phyloP scores from a whole-genome alignment of 2,888 invertebrate species.

The Odontocerum albicorne region DNA sequence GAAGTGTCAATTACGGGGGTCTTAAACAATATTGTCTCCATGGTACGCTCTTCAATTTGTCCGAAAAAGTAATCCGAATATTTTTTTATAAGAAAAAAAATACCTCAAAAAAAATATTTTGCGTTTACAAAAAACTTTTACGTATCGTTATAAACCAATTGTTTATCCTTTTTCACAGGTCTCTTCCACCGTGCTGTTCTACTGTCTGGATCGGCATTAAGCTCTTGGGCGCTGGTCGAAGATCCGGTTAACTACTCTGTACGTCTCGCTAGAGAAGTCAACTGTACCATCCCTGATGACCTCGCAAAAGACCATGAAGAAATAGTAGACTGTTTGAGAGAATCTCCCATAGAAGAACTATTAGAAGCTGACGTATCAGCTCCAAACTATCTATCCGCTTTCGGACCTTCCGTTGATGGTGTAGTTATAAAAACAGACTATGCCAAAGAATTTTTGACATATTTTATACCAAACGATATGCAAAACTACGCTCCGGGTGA shows the following conservation, averaged over 20 bases:
- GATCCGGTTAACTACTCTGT: slow-evolving; percentile 82
- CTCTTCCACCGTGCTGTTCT: slow-evolving; percentile 86
- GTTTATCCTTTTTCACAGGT: slow-evolving; percentile 55
- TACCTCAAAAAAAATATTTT: too few species aligned
- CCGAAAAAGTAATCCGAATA: too few species aligned
- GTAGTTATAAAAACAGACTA: slow-evolving; percentile 90
- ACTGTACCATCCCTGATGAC: slow-evolving; percentile 81
- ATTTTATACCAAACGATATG: slow-evolving; percentile 66
- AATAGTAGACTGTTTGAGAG: slow-evolving; percentile 82
- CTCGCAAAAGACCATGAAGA: slow-evolving; percentile 79
- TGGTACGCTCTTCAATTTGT: too few species aligned
- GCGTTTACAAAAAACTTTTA: too few species aligned
- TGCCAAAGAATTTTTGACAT: slow-evolving; percentile 75
- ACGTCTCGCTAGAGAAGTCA: slow-evolving; percentile 77
- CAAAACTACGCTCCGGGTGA: slow-evolving; percentile 63
- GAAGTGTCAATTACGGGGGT: too few species aligned
- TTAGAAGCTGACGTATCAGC: slow-evolving; percentile 75
- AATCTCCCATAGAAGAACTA: slow-evolving; percentile 72
- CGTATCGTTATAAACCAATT: background rate
- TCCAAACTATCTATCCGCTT: slow-evolving; percentile 82
- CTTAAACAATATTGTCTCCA: too few species aligned
- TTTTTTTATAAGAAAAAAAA: too few species aligned
- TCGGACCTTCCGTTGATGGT: slow-evolving; percentile 93
- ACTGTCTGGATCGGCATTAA: slow-evolving; percentile 84
- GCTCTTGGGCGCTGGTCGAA: slow-evolving; percentile 88